A percentile compares a stretch with the other conserved stretches of the same genome.
phyloP scores from a whole-genome alignment of 2,797 vertebrate species.

The Pelodytes ibericus region DNA sequence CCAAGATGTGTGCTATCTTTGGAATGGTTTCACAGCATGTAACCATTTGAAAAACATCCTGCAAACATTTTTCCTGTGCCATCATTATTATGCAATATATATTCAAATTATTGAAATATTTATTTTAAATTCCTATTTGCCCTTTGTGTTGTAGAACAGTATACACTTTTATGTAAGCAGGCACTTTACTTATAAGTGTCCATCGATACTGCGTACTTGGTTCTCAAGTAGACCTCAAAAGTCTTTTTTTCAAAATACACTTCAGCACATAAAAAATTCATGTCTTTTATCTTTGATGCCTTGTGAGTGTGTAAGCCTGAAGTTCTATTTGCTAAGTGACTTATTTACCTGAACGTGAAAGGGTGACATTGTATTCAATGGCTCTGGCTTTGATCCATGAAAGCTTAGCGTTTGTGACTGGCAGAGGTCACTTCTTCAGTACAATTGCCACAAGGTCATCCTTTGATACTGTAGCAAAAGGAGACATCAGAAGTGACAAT shows the following conservation, averaged over 20 bases:
- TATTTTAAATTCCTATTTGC: conserved; percentile 19
- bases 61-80: not conserved
- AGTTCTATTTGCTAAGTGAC: conserved; percentile 49
- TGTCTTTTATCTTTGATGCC: conserved; percentile 47
- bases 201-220: conserved; percentile 54
- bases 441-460: conserved; percentile 42
- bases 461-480: conserved; percentile 40
- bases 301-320: conserved; percentile 37
- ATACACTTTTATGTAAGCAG: conserved; percentile 23
- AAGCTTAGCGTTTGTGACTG: conserved; percentile 38
- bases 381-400: conserved; percentile 29
- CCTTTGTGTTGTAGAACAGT: conserved; percentile 11
- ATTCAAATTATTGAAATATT: conserved; percentile 34
- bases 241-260: conserved; percentile 47
- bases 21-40: conserved; percentile 12
- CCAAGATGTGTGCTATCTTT: conserved; percentile 23
- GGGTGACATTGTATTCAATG: conserved; percentile 49
- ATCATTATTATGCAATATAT: conserved; percentile 21
- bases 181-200: conserved; percentile 26
- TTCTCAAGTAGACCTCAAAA: conserved; percentile 47
- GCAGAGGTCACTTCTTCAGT: conserved; percentile 46
- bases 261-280: conserved; percentile 52
- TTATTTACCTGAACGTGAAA: conserved; percentile 34
- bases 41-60: conserved; percentile 15
- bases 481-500: conserved; percentile 3